Evolutionary conservation across 2,113 vertebrate genomes (phyloP).

Genomic region (Engraulis encrasicolus): DNA sequence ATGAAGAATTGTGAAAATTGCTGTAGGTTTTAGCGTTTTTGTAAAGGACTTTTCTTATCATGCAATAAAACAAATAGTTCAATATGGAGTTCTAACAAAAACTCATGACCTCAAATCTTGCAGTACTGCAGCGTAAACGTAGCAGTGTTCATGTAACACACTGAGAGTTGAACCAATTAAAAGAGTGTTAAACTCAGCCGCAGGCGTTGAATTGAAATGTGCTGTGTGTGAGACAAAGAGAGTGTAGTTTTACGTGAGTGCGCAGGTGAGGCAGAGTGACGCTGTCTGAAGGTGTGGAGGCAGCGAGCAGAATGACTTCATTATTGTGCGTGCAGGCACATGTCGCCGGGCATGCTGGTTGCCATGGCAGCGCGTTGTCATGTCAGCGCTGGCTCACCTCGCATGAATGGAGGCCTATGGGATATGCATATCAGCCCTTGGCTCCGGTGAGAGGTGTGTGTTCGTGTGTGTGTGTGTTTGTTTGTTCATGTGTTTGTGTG

Average conservation of each 20-base stretch:
- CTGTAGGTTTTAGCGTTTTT: too few species aligned
- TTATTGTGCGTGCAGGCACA: constrained; percentile 9
- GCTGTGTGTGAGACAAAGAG: not conserved
- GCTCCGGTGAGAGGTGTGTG: not conserved
- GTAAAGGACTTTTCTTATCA: too few species aligned
- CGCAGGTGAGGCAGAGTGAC: not conserved
- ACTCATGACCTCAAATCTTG: too few species aligned
- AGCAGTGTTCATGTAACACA: too few species aligned
- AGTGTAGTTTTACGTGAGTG: not conserved
- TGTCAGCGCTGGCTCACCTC: constrained; percentile 5
- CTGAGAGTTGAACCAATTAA: too few species aligned
- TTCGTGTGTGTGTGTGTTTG: not conserved
- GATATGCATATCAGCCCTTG: constrained; percentile 13
- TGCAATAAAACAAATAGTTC: too few species aligned
- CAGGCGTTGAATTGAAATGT: too few species aligned
- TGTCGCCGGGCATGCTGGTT: constrained; percentile 3
- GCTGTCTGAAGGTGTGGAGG: not conserved
- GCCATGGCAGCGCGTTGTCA: not conserved
- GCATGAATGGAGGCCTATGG: constrained; percentile 10
- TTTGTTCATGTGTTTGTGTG: not conserved
- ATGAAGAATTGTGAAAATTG: too few species aligned
- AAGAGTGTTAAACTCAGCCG: too few species aligned
- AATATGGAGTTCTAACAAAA: too few species aligned
- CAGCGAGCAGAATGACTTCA: constrained; percentile 1
- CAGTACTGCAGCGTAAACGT: too few species aligned